Evolutionary conservation across 2,888 invertebrate species (phyloP).

Genomic region (Reticulitermes lucifugus): DNA sequence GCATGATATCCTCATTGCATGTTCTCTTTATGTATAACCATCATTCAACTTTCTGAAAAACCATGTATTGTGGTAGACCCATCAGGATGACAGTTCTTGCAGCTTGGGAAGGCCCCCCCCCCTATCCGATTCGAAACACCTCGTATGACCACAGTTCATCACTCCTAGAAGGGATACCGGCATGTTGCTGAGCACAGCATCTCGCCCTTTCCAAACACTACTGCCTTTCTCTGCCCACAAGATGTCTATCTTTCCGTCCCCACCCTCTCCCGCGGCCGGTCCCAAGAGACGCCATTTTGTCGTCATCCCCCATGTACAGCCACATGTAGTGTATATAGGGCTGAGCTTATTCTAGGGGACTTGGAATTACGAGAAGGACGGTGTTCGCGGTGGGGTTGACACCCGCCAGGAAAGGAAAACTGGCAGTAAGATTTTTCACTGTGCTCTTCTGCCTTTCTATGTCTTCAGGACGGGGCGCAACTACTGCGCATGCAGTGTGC

Average conservation of each 20-base stretch:
- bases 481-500: not conserved
- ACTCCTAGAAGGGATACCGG: not conserved
- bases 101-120: not conserved
- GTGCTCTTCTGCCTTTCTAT: not conserved
- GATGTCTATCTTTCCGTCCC: constrained; percentile 47
- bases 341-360: constrained; percentile 47
- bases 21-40: not conserved
- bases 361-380: constrained; percentile 47
- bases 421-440: constrained; percentile 49
- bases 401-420: constrained; percentile 29
- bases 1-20: too few species aligned
- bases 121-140: not conserved
- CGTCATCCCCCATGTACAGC: constrained; percentile 53
- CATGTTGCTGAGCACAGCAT: constrained; percentile 33
- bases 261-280: constrained; percentile 49
- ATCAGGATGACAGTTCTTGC: not conserved
- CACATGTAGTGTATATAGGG: constrained; percentile 43
- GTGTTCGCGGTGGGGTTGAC: not conserved
- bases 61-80: not conserved
- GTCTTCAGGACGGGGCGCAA: not conserved
- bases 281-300: constrained; percentile 58
- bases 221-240: constrained; percentile 49
- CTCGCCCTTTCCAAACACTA: constrained; percentile 45
- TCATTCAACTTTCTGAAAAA: not conserved
- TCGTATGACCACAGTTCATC: constrained; percentile 25